Percentiles rank a stretch among this genome's conserved stretches.
Conservation (phyloP, 2,113 vertebrate genomes). For the Phalacrocorax brasilianus region DNA sequence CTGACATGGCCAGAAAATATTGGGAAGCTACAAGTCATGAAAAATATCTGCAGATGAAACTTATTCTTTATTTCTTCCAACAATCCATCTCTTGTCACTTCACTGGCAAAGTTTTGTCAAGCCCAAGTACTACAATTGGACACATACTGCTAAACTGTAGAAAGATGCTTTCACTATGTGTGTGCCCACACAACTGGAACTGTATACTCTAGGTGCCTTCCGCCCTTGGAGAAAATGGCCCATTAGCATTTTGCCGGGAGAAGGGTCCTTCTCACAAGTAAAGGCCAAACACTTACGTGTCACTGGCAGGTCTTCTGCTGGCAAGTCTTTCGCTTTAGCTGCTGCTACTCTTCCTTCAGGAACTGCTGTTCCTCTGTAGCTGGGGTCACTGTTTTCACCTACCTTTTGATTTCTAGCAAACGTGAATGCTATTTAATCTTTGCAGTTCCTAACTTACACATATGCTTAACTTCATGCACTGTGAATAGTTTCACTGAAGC, state of each 20-base stretch:
- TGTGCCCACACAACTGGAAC: background rate
- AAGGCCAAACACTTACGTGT: background rate
- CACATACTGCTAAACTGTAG: background rate
- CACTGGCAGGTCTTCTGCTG: background rate
- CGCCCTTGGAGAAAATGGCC: background rate
- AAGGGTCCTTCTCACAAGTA: background rate
- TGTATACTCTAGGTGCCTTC: background rate
- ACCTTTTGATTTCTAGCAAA: slow-evolving; percentile 48
- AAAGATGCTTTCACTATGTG: background rate
- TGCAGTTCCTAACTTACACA: slow-evolving; percentile 23
- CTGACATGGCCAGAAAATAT: slow-evolving; percentile 47
- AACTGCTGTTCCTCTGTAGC: background rate
- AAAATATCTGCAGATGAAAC: slow-evolving; percentile 30
- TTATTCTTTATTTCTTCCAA: background rate
- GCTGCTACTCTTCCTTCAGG: background rate
- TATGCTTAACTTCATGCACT: slow-evolving; percentile 10
- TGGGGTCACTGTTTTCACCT: slow-evolving; percentile 9
- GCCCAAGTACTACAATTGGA: background rate
- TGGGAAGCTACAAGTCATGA: slow-evolving; percentile 23
- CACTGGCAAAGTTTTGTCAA: background rate
- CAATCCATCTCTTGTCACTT: background rate
- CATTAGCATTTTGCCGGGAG: background rate
- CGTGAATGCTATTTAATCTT: slow-evolving; percentile 39
- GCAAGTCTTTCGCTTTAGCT: background rate
- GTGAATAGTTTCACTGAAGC: slow-evolving; percentile 7